A percentile compares a stretch with the other conserved stretches of the same genome.
phyloP scores from a whole-genome alignment of 1,140 invertebrate species.

The Macrobrachium rosenbergii region DNA sequence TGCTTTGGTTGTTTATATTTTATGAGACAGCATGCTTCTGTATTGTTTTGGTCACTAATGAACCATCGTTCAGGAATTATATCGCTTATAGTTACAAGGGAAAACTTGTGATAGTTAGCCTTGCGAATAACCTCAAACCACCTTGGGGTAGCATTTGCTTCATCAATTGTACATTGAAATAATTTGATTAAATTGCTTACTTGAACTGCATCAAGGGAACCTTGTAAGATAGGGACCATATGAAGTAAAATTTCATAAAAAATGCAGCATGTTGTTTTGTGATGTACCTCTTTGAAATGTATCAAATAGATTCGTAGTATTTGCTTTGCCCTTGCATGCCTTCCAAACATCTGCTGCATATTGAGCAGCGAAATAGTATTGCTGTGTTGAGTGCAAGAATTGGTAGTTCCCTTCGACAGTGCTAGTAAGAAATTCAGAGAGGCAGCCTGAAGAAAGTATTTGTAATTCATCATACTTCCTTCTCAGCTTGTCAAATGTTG shows the following conservation, averaged over 20 bases:
- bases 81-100: not conserved
- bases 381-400: constrained; percentile 21
- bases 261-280: not conserved
- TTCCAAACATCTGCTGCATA: not conserved
- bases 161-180: not conserved
- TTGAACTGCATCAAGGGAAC: not conserved
- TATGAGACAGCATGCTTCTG: not conserved
- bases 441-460: not conserved
- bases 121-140: constrained; percentile 30
- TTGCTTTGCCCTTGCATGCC: not conserved
- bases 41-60: not conserved
- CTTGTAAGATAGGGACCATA: not conserved
- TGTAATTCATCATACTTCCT: constrained; percentile 24
- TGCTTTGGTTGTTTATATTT: not conserved
- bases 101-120: not conserved
- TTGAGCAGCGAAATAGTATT: not conserved
- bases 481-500: not conserved
- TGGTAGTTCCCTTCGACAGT: not conserved
- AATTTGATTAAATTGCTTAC: not conserved
- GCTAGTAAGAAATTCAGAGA: constrained; percentile 18
- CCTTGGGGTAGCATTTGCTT: not conserved
- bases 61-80: constrained; percentile 26
- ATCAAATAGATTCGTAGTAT: not conserved
- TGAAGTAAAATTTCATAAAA: constrained; percentile 3
- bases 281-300: not conserved